These are phyloP conservation scores for Cantharis rufa DNA, from an alignment of 2,888 invertebrate species.

Conservation along the genomic window DNA sequence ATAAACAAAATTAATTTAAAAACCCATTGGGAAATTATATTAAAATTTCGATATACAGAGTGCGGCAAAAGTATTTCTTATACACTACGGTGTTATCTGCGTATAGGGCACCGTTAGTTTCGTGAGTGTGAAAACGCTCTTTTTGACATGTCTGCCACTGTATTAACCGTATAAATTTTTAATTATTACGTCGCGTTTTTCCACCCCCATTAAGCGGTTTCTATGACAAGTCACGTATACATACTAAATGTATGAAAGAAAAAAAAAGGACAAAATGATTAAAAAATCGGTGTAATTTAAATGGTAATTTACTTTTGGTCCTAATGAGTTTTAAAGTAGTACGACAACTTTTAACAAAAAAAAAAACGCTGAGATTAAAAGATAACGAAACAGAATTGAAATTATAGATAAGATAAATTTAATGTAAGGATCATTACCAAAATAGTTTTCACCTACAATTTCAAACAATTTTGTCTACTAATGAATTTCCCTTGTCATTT, in stretches of 20 bases:
- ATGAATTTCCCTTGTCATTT: constrained; percentile 25
- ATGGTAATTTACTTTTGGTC: background rate
- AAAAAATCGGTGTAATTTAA: background rate
- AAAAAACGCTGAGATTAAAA: background rate
- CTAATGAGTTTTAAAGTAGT: background rate
- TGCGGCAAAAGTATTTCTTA: no score
- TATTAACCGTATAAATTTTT: no score
- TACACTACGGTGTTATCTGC: no score
- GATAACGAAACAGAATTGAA: background rate
- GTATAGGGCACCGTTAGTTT: no score
- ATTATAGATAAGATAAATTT: background rate
- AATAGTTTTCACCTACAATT: constrained; percentile 5
- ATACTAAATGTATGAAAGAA: background rate
- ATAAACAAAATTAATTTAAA: background rate
- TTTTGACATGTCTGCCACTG: no score
- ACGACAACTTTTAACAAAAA: background rate
- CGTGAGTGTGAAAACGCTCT: no score
- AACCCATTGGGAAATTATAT: background rate
- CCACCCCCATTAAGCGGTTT: no score
- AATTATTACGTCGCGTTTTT: no score
- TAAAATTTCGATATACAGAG: background rate
- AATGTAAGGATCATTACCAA: background rate
- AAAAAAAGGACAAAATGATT: background rate
- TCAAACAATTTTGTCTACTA: constrained; percentile 4
- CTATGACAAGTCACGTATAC: no score